Evolutionary conservation across 2,113 vertebrate genomes (phyloP), one percentile per base, ranked within the genome.

Genomic region (Scytalopus superciliaris): DNA sequence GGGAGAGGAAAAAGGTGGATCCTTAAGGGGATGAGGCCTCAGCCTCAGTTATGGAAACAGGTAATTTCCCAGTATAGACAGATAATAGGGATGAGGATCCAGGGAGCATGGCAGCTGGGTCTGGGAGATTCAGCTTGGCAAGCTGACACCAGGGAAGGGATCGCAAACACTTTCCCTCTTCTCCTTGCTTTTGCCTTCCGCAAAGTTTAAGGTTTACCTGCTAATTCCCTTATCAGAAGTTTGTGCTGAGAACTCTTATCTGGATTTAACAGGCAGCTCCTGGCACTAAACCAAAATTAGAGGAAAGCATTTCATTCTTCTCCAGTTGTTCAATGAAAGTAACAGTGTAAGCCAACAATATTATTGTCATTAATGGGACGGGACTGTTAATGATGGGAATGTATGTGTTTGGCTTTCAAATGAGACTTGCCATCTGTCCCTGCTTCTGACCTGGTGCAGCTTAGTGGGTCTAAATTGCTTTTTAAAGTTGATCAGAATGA

Each of bases 181-280:
- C 81, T 91, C 53, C 45, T 81, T 1, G 0, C 7, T 70, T 60
- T 69, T 21, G 28, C 39, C 66, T 47, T 37, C 47, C 64, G 63
- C 75, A 57, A 84, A 87, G 88, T 89, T 93, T 93, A 82, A 94
- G 94, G n/a, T 85, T 94, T 97, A 60, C 95, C 96, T 96, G 87
- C 91, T 96, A 95, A 97, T 96, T 97, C 90, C 69, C 92, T 85
- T 93, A 78, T 94, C 94, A 78, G 72, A 87, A 96, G 14, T 83
- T 75, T 87, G 49, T 72, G 87, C 90, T 94, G 64, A 90, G 94
- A 94, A 92, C 52, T 22, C 70, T 97, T 98, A 98, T 98, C 96
- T 76, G 91, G 79, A 93, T 95, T 88, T 96, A 93, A 94, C 97
- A 98, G 97, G 83, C 94, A 90, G 94, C 76, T 91, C 75, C 82